Percentiles rank a stretch among this genome's conserved stretches.
These are phyloP conservation scores for Drosophila burlai DNA, from an alignment of 1,140 invertebrate species.

Conservation along the genomic window DNA sequence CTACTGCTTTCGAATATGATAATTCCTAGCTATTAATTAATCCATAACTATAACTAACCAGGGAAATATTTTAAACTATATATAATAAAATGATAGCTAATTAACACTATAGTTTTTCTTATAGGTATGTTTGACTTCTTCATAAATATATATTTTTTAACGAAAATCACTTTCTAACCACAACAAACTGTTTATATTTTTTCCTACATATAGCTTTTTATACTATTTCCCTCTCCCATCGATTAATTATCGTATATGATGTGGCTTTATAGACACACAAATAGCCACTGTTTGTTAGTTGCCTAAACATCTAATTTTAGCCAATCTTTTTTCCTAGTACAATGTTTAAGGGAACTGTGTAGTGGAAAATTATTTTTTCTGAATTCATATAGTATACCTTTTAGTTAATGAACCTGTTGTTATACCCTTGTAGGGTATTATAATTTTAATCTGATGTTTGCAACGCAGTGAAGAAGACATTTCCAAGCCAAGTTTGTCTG, in stretches of 20 bases:
- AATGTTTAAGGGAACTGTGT: neutral
- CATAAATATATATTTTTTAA: neutral
- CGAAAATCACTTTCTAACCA: neutral
- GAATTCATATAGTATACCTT: neutral
- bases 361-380: neutral
- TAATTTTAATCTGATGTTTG: no score
- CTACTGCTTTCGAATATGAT: neutral
- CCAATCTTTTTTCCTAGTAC: neutral
- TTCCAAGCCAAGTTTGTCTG: no score
- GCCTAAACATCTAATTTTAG: constrained; percentile 29
- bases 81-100: neutral
- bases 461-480: no score
- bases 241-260: constrained; percentile 13
- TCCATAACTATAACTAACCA: neutral
- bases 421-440: no score
- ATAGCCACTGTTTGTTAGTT: constrained; percentile 15
- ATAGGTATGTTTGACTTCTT: neutral
- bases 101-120: neutral
- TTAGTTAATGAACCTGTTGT: constrained; percentile 30
- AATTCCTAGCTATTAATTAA: neutral
- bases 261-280: constrained; percentile 37
- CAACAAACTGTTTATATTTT: neutral
- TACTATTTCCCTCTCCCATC: neutral
- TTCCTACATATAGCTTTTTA: constrained; percentile 2
- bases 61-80: neutral